phyloP scores from a whole-genome alignment of 2,113 vertebrate species.

The Oreochromis aureus region DNA sequence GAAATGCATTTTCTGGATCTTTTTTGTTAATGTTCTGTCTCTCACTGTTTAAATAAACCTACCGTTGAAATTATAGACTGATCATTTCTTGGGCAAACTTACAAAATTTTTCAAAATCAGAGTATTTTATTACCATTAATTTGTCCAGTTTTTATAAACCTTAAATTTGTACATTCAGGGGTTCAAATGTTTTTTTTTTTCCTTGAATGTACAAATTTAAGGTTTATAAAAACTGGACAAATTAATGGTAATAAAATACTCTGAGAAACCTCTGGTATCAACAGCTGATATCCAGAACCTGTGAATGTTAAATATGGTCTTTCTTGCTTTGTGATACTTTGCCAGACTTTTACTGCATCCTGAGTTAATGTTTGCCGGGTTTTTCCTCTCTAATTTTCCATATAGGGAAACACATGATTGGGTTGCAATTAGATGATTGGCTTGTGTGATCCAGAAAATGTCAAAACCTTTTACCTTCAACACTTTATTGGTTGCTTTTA shows the following conservation, averaged over 20 bases:
- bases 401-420: neutral
- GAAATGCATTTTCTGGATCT: neutral
- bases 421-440: neutral
- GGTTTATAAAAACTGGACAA: neutral
- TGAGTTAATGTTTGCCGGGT: accelerated
- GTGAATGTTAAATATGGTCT: neutral
- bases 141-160: neutral
- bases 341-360: neutral
- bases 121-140: neutral
- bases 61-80: neutral
- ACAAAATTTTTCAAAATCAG: neutral
- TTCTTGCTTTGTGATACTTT: neutral
- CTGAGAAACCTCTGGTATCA: neutral
- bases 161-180: neutral
- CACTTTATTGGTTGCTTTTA: neutral
- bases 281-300: neutral
- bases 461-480: accelerated
- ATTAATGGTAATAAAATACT: neutral
- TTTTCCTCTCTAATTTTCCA: accelerated
- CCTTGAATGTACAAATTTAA: neutral
- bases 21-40: accelerated
- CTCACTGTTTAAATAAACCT: neutral
- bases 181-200: neutral
- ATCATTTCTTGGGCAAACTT: neutral
- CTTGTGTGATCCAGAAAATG: neutral